phyloP scores from a whole-genome alignment of 2,888 invertebrate species.

The Temnothorax rugatulus region DNA sequence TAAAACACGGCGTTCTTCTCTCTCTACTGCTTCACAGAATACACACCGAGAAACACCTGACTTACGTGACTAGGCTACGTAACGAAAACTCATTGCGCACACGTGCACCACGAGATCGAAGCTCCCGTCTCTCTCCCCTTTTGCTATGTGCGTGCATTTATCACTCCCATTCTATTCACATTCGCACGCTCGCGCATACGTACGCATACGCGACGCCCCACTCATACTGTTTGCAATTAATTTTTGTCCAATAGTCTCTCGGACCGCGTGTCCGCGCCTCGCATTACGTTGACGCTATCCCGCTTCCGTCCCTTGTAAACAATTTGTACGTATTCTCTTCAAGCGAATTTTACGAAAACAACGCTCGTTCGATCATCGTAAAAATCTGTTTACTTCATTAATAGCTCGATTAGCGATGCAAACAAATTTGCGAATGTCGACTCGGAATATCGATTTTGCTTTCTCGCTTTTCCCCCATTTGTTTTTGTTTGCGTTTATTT shows the following conservation, averaged over 20 bases:
- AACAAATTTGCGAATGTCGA: constrained; percentile 20
- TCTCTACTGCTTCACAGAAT: constrained; percentile 56
- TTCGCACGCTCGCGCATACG: constrained; percentile 13
- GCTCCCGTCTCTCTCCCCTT: constrained; percentile 40
- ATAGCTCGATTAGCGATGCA: constrained; percentile 43
- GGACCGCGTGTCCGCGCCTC: constrained; percentile 67
- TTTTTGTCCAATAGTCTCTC: constrained; percentile 65
- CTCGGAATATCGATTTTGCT: constrained; percentile 14
- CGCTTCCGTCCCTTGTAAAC: constrained; percentile 4
- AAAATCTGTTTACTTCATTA: constrained; percentile 40
- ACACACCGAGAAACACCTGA: constrained; percentile 61
- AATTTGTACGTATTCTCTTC: constrained; percentile 7
- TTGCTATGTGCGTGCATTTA: constrained; percentile 36
- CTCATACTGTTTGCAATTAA: constrained; percentile 57
- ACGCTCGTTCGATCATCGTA: neutral
- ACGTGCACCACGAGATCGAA: constrained; percentile 60
- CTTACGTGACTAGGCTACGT: constrained; percentile 64
- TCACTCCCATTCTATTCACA: constrained; percentile 46
- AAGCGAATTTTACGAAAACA: constrained; percentile 31
- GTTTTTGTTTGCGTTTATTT: neutral
- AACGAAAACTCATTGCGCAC: constrained; percentile 60
- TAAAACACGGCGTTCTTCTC: constrained; percentile 54
- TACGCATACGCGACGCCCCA: constrained; percentile 24
- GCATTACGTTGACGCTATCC: constrained; percentile 56
- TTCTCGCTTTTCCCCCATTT: neutral